Evolutionary conservation across 2,113 vertebrate genomes (phyloP).

Genomic region (Clarias magur): DNA sequence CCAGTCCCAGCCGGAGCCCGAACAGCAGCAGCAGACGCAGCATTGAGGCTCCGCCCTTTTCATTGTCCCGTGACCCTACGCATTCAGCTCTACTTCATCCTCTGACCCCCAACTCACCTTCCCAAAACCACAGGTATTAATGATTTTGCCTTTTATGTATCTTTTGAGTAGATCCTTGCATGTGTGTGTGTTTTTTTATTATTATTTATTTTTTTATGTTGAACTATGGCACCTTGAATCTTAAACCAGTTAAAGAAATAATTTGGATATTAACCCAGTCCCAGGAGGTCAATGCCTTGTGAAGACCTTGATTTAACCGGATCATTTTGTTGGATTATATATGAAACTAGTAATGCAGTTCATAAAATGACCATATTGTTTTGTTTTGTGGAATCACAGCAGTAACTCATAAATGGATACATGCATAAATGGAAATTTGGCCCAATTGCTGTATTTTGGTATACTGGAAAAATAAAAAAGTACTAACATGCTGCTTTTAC

Average conservation of each 20-base stretch:
- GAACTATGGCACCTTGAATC: neutral
- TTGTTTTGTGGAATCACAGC: neutral
- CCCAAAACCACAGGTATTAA: conserved; percentile 70
- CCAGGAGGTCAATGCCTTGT: neutral
- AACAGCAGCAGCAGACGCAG: conserved; percentile 49
- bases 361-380: neutral
- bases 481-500: neutral
- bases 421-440: neutral
- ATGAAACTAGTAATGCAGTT: neutral
- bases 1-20: conserved; percentile 56
- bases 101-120: conserved; percentile 62
- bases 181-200: neutral
- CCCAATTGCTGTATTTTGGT: neutral
- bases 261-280: neutral
- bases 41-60: conserved; percentile 76
- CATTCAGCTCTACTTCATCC: conserved; percentile 71
- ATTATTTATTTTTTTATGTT: neutral
- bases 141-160: neutral
- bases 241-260: neutral
- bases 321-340: neutral
- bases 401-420: no score
- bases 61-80: conserved; percentile 70
- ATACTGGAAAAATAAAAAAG: neutral
- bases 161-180: no score
- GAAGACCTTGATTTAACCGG: neutral